Conservation (phyloP, 1,140 invertebrate genomes). For the Physella acuta region DNA sequence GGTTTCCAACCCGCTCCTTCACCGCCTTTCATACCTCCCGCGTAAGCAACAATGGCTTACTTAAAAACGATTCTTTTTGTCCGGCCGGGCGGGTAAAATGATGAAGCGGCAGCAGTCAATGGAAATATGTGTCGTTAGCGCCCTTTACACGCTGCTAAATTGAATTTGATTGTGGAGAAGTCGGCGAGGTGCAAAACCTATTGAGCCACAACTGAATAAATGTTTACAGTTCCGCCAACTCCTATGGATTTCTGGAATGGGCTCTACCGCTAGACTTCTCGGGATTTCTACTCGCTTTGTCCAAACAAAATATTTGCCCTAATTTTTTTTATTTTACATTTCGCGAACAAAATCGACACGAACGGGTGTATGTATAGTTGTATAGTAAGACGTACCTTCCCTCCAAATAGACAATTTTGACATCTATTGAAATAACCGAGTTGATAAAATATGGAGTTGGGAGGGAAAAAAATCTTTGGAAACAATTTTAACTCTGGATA, state of each 20-base stretch:
- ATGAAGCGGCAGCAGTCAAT: slow-evolving; percentile 4
- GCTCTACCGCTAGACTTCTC: not conserved
- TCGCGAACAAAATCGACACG: no score
- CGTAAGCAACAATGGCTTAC: not conserved
- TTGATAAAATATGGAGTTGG: no score
- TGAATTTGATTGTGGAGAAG: slow-evolving; percentile 17
- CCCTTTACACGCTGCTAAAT: slow-evolving; percentile 19
- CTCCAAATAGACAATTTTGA: no score
- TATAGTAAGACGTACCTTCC: no score
- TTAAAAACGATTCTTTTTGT: not conserved
- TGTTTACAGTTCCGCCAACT: slow-evolving; percentile 11
- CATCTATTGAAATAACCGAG: no score
- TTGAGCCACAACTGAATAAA: slow-evolving; percentile 15
- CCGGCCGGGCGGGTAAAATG: not conserved
- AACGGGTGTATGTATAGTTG: no score
- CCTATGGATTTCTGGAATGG: not conserved
- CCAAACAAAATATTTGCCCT: no score
- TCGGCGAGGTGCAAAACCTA: slow-evolving; percentile 25
- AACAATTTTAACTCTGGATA: no score
- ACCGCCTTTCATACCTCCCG: not conserved
- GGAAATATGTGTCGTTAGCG: slow-evolving; percentile 18
- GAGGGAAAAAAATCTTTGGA: no score
- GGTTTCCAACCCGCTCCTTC: not conserved
- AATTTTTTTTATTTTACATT: no score
- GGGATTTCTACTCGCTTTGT: no score